These are phyloP conservation scores for Smittia aterrima DNA, from an alignment of 2,888 invertebrate genomes.

Conservation along the genomic window DNA sequence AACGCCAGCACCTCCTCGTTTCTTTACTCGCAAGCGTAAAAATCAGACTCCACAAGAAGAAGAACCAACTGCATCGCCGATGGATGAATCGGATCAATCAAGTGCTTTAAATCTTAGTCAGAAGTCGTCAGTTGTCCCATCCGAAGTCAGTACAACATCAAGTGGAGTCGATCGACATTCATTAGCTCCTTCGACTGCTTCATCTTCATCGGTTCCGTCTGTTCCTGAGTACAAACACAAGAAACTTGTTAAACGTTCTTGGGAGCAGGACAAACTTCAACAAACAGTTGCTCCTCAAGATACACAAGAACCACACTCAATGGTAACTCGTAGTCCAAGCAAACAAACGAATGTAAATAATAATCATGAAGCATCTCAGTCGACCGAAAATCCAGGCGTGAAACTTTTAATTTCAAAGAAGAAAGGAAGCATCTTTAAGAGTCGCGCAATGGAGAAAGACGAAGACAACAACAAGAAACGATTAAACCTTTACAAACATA, in stretches of 20 bases:
- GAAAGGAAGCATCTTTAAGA: constrained; percentile 88
- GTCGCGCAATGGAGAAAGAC: constrained; percentile 68
- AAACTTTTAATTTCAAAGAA: constrained; percentile 75
- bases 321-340: constrained; percentile 40
- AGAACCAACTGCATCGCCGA: background rate
- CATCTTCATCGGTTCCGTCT: background rate
- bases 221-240: constrained; percentile 39
- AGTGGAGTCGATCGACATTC: constrained; percentile 5
- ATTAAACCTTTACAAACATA: constrained; percentile 76
- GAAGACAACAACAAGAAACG: constrained; percentile 70
- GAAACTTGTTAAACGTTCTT: constrained; percentile 35
- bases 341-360: constrained; percentile 43
- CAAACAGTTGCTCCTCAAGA: background rate
- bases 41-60: constrained; percentile 15
- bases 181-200: background rate
- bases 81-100: constrained; percentile 21
- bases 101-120: constrained; percentile 40
- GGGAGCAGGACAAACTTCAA: constrained; percentile 14
- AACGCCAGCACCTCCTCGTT: background rate
- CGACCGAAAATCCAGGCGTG: constrained; percentile 55
- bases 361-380: constrained; percentile 42
- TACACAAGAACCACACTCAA: constrained; percentile 5
- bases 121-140: background rate
- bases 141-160: constrained; percentile 4
- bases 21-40: constrained; percentile 30